Conservation (phyloP, 2,113 vertebrate genomes). For the Takifugu bimaculatus region DNA sequence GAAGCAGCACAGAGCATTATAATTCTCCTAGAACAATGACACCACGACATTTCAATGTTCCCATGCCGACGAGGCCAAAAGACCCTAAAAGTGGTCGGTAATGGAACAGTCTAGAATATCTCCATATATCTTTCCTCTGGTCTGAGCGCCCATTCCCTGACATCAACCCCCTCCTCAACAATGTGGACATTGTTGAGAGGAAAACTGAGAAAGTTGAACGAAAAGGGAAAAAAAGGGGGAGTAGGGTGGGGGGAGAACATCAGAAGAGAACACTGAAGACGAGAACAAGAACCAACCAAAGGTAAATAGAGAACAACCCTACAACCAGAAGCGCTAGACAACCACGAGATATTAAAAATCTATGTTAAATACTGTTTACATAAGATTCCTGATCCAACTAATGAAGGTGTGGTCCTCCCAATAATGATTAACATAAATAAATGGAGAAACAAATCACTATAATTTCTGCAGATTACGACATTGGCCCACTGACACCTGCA, state of each 20-base stretch:
- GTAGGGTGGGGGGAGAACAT: slow-evolving; percentile 21
- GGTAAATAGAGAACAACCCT: too few relatives aligned
- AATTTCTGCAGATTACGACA: too few relatives aligned
- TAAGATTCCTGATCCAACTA: too few relatives aligned
- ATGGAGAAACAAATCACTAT: too few relatives aligned
- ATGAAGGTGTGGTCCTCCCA: too few relatives aligned
- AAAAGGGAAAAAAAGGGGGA: background rate
- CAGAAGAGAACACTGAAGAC: background rate
- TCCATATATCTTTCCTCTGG: slow-evolving; percentile 16
- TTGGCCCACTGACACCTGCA: too few relatives aligned
- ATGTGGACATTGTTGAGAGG: slow-evolving; percentile 56
- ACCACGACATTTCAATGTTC: slow-evolving; percentile 26
- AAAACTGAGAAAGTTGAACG: background rate
- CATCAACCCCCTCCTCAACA: slow-evolving; percentile 57
- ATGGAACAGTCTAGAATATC: slow-evolving; percentile 39
- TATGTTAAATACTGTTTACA: too few relatives aligned
- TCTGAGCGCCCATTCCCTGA: slow-evolving; percentile 46
- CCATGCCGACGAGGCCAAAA: slow-evolving; percentile 7
- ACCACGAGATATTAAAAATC: too few relatives aligned
- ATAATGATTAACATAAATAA: too few relatives aligned
- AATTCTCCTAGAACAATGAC: slow-evolving; percentile 20
- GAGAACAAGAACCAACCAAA: background rate
- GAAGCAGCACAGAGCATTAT: background rate
- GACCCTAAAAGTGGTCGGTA: slow-evolving; percentile 38
- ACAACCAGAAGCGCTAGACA: too few relatives aligned